These are phyloP conservation scores for Lycocorax pyrrhopterus DNA, from an alignment of 2,113 vertebrate genomes.

Conservation along the genomic window DNA sequence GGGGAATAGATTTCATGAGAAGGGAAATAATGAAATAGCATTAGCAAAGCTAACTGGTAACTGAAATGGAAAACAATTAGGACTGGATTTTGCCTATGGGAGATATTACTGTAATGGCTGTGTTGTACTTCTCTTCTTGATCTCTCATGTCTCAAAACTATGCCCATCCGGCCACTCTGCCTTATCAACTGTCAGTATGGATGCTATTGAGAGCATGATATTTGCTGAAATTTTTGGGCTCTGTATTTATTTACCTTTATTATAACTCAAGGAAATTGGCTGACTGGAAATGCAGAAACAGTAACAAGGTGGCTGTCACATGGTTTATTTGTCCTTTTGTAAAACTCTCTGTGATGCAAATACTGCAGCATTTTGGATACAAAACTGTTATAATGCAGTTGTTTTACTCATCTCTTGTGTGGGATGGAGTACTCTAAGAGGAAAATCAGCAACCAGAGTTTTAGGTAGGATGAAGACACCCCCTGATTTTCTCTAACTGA, in stretches of 20 bases:
- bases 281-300: background rate
- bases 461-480: background rate
- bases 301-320: background rate
- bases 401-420: background rate
- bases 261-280: background rate
- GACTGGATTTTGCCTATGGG: background rate
- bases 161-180: background rate
- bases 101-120: background rate
- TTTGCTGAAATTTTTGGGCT: background rate
- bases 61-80: background rate
- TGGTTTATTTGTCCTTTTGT: background rate
- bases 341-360: background rate
- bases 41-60: background rate
- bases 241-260: background rate
- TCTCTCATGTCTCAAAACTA: background rate
- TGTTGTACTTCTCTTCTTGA: background rate
- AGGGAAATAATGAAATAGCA: background rate
- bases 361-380: background rate
- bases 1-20: background rate
- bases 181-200: background rate
- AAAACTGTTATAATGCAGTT: background rate
- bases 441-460: background rate
- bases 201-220: rapidly evolving
- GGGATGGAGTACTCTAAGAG: background rate
- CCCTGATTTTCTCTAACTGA: background rate